phyloP scores from a whole-genome alignment of 2,888 invertebrate genomes.

The Mycalesis mineus region DNA sequence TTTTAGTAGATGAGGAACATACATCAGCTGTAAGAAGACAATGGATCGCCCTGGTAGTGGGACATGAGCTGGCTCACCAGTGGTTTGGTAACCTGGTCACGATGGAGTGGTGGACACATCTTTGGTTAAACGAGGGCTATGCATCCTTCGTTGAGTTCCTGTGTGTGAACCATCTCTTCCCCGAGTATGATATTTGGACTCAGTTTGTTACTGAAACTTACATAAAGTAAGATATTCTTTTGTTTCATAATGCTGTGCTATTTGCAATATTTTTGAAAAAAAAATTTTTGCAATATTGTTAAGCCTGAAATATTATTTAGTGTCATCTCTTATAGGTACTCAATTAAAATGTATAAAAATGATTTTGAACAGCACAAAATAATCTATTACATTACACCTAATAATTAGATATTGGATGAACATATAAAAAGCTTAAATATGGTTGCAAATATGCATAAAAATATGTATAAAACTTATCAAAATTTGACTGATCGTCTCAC shows the following conservation, averaged over 20 bases:
- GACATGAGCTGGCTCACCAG: constrained; percentile 97
- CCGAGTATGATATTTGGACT: constrained; percentile 97
- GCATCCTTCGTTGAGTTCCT: constrained; percentile 97
- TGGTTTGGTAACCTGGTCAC: constrained; percentile 99
- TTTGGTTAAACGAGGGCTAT: constrained; percentile 98
- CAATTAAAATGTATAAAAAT: no score
- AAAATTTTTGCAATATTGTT: no score
- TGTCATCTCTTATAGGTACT: no score
- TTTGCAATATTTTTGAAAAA: no score
- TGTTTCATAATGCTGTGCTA: constrained; percentile 12
- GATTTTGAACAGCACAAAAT: no score
- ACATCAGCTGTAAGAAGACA: constrained; percentile 91
- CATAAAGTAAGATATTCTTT: constrained; percentile 66
- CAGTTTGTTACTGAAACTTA: constrained; percentile 95
- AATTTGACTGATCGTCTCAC: no score
- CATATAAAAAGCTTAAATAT: no score
- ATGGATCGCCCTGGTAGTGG: constrained; percentile 91
- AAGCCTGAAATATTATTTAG: no score
- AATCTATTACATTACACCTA: no score
- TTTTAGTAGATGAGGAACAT: constrained; percentile 93
- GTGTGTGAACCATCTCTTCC: constrained; percentile 94
- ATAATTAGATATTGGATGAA: no score
- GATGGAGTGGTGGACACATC: constrained; percentile 99
- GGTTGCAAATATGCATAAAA: no score
- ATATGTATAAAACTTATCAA: no score